Evolutionary conservation across 2,113 vertebrate genomes (phyloP).

Genomic region (Ptilonorhynchus violaceus): DNA sequence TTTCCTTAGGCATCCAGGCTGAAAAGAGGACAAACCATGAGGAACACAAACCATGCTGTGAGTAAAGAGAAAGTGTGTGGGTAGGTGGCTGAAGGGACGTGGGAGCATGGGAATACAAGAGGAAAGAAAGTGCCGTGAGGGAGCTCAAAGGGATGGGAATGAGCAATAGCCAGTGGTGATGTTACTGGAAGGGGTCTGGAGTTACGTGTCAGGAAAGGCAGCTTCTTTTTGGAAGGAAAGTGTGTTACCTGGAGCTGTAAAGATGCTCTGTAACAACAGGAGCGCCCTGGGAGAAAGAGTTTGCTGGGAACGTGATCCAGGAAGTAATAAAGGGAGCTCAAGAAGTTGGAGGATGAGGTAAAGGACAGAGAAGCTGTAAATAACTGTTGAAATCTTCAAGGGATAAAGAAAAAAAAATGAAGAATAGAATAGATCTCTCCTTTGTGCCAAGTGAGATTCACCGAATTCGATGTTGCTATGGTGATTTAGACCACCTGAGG

Average conservation of each 20-base stretch:
- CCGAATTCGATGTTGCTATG: not conserved
- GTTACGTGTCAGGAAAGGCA: not conserved
- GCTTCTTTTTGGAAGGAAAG: not conserved
- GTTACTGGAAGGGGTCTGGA: not conserved
- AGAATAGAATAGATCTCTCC: not conserved
- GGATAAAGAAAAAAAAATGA: not conserved
- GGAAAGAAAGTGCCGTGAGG: not conserved
- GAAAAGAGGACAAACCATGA: not conserved
- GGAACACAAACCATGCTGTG: not conserved
- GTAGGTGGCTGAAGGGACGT: not conserved
- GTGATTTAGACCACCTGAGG: constrained; percentile 31
- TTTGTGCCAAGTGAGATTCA: not conserved
- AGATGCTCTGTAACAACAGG: not conserved
- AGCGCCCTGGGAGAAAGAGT: not conserved
- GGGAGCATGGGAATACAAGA: not conserved
- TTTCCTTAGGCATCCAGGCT: not conserved
- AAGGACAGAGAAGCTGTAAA: not conserved
- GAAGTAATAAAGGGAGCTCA: not conserved
- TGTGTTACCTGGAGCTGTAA: not conserved
- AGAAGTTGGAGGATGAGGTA: not conserved
- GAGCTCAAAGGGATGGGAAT: not conserved
- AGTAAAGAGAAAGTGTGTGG: not conserved
- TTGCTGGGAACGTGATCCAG: not conserved
- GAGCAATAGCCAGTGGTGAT: not conserved
- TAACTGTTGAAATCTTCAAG: not conserved